phyloP scores from a whole-genome alignment of 1,140 invertebrate species.

The Hesperophylax magnus region DNA sequence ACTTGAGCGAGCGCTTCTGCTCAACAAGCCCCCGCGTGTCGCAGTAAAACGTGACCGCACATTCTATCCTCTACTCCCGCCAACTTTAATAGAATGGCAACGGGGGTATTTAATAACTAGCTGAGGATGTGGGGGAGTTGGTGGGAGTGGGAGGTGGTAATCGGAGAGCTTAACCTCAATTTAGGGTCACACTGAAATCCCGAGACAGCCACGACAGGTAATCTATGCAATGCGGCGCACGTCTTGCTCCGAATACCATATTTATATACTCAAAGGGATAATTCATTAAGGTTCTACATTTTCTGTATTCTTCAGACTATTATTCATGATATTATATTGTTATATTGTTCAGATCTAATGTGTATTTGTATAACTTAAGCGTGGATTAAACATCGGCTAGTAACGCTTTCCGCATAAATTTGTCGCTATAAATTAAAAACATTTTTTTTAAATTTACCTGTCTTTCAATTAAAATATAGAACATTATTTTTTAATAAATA shows the following conservation, averaged over 20 bases:
- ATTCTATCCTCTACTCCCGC: conserved; percentile 6
- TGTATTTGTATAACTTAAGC: too few species aligned
- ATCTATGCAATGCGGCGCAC: conserved; percentile 29
- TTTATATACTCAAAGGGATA: conserved; percentile 11
- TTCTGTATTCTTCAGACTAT: too few species aligned
- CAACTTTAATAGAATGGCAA: conserved; percentile 32
- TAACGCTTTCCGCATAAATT: too few species aligned
- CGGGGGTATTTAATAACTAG: conserved; percentile 36
- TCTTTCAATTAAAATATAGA: too few species aligned
- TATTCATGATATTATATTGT: too few species aligned
- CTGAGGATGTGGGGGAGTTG: background rate
- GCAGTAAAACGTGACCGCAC: conserved; percentile 38
- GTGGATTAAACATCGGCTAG: too few species aligned
- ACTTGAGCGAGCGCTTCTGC: background rate
- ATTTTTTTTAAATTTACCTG: too few species aligned
- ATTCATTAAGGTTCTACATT: conserved; percentile 6
- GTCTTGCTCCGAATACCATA: conserved; percentile 16
- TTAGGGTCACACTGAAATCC: conserved; percentile 24
- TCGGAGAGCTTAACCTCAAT: conserved; percentile 36
- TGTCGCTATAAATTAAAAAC: too few species aligned
- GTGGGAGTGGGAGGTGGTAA: background rate
- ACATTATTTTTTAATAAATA: too few species aligned
- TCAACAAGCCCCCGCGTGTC: background rate
- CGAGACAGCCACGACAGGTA: conserved; percentile 32
- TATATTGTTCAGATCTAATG: too few species aligned